Conservation (phyloP, 1,140 invertebrate species). For the Euwallacea similis region DNA sequence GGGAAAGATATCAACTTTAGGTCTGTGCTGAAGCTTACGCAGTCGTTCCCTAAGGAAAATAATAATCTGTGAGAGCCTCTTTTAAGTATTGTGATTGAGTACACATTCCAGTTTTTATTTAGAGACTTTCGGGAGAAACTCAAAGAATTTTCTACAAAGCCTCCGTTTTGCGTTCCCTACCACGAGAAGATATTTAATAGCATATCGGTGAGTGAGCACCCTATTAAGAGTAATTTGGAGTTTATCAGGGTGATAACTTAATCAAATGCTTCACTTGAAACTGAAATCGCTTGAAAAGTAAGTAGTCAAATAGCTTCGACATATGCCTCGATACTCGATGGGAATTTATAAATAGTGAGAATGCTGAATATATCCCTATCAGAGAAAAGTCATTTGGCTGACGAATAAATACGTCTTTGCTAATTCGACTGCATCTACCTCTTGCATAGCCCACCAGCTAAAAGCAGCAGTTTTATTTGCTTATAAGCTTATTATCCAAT, state of each 20-base stretch:
- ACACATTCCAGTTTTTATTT: conserved; percentile 37
- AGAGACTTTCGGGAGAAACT: conserved; percentile 68
- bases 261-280: too few relatives aligned
- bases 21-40: conserved; percentile 71
- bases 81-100: neutral
- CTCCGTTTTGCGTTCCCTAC: conserved; percentile 74
- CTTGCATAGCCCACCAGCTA: too few relatives aligned
- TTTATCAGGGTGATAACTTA: too few relatives aligned
- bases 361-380: too few relatives aligned
- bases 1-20: conserved; percentile 67
- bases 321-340: too few relatives aligned
- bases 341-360: too few relatives aligned
- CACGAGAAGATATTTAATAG: conserved; percentile 70
- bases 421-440: too few relatives aligned
- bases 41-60: conserved; percentile 69
- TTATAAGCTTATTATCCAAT: neutral
- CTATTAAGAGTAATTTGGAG: too few relatives aligned
- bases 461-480: neutral
- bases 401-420: too few relatives aligned
- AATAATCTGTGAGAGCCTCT: conserved; percentile 63
- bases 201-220: conserved; percentile 61
- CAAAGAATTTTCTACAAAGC: conserved; percentile 64
- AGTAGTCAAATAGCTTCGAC: too few relatives aligned
- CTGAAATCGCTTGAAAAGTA: too few relatives aligned
- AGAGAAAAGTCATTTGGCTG: too few relatives aligned